A percentile compares a stretch with the other conserved stretches of the same genome.
These are phyloP conservation scores for Sarcophaga variegata DNA, from an alignment of 2,888 invertebrate species.

Conservation along the genomic window DNA sequence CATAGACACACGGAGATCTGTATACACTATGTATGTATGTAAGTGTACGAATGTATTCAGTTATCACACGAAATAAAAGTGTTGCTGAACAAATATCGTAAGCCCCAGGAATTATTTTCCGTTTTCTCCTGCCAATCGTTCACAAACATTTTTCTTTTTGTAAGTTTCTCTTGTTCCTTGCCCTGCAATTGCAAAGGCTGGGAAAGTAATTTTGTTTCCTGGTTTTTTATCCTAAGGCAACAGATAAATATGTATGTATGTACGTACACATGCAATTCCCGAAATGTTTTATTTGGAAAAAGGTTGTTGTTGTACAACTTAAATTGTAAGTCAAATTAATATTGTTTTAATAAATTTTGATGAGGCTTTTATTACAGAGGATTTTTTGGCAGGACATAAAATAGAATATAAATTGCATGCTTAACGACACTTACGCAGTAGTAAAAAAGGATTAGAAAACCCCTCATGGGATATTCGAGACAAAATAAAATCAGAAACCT, in stretches of 20 bases:
- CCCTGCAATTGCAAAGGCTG: neutral
- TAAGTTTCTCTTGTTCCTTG: neutral
- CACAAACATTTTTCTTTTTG: neutral
- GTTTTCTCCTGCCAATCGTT: conserved; percentile 6
- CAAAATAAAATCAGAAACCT: too few relatives aligned
- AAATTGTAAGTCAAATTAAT: neutral
- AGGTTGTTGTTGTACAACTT: too few relatives aligned
- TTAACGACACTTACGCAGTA: too few relatives aligned
- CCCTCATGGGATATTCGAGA: too few relatives aligned
- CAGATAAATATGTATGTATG: neutral
- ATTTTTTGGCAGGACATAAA: too few relatives aligned
- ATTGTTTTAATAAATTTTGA: neutral
- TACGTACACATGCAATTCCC: neutral
- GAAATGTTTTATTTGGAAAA: neutral
- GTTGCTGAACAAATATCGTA: conserved; percentile 46
- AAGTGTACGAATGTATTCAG: neutral
- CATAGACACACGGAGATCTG: neutral
- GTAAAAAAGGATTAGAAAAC: too few relatives aligned
- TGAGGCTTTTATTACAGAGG: neutral
- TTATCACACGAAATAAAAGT: conserved; percentile 12
- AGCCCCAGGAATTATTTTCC: conserved; percentile 43
- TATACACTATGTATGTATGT: neutral
- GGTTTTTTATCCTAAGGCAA: too few relatives aligned
- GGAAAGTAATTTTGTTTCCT: too few relatives aligned
- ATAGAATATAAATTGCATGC: too few relatives aligned